Base-by-base conservation (phyloP, 2,797 vertebrate species). In the Poecilia picta region DNA sequence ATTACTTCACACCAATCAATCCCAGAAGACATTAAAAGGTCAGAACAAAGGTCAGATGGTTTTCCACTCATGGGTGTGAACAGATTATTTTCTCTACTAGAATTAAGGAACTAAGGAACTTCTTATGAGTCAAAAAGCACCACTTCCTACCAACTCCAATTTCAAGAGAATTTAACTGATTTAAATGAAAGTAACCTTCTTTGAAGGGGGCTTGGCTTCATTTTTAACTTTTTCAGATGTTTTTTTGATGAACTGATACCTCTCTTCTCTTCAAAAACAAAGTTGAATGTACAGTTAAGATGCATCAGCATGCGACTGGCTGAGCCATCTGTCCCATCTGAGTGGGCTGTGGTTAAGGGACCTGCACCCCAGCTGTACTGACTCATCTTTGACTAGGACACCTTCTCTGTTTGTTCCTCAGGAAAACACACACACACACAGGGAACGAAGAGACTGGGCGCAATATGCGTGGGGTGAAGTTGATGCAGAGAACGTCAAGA, bases 291-390 rank as follows among this genome's bases (percentile, higher is more conserved):
- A 86, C 33, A 74, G 84, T 89, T 93, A 82, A 85, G 89, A 85
- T 85, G 70, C 80, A 89, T 89, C 87, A 92, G 89, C 85, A 84
- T 86, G 85, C 75, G 73, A 88, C 82, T 82, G 87, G 89, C 83
- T 33, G 12, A 83, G 89, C 93, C 93, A 95, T 94, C 93, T 95
- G 93, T 89, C 93, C 86, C 36, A 12, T 89, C 81, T 89, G 90
- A 93, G 93, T 93, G 91, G 88, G 92, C 81, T 82, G 90, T 78
- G 92, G 92, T 83, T 92, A 92, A 91, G 87, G 93, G 93, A 95
- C 94, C 93, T 93, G 91, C 90, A 93, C 89, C 92, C 93, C 92
- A 94, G 92, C 94, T 94, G 93, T 89, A 93, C 91, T 94, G 93
- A 95, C 89, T 94, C 94, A 94, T 90, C 82, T 85, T 59, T 45